Evolutionary conservation across 2,888 invertebrate species (phyloP), one percentile per base, ranked within the genome.

Genomic region (Tolmerus cingulatus): DNA sequence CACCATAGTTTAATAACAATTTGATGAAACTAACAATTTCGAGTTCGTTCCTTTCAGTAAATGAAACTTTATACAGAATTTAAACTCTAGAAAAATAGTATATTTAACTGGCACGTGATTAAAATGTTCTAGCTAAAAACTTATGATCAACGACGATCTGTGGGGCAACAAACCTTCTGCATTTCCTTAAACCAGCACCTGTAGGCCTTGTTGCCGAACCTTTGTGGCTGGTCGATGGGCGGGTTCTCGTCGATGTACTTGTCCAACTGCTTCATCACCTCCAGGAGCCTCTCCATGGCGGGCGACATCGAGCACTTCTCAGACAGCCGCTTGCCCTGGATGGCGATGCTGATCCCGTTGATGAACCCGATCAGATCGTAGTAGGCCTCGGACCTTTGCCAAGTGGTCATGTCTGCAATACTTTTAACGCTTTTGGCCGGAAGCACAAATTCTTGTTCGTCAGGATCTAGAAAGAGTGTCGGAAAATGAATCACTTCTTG

Each of bases 181-280:
- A 99, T 93, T 93, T 95, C 95, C 16, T 93, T 92, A 89, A 96
- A 94, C 97, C 98, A 99, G 19, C 94, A 94, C 89, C 96, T 94
- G 92, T 97, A 99, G 0, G 99, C 97, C 91, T 96, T 95, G 92
- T 99, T 99, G 5, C 99, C 99, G 94, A 99, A 99, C 88, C 99
- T 94, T 92, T 99, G 99, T 0, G 98, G 98, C 91, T 98, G 98
- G 9, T 91, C 91, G 74, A 90, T 89, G 0, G 98, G 97, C 66
- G 98, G 98, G 88, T 96, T 97, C 88, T 97, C 95, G 90, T 96
- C 96, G 79, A 98, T 94, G 92, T 96, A 94, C 87, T 93, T 92
- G 89, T 96, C 95, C 88, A 99, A 92, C 90, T 94, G 95, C 12
- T 96, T 95, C 76, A 99, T 93, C 90, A 98, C 91, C 0, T 91